Percentiles rank a stretch among this genome's conserved stretches.
These are phyloP conservation scores for Eurois occulta DNA, from an alignment of 2,888 invertebrate genomes.

Conservation along the genomic window DNA sequence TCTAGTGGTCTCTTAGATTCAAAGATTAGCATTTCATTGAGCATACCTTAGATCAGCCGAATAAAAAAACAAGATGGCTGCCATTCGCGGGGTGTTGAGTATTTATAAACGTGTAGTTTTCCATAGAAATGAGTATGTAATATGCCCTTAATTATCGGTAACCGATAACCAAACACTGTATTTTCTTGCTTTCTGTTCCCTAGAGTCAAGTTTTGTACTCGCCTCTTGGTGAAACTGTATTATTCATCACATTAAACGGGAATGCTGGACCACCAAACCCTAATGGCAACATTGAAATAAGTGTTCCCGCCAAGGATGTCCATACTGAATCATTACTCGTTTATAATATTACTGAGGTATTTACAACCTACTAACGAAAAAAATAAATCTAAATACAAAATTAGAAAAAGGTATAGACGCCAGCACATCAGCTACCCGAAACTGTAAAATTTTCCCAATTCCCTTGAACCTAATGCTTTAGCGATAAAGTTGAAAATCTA, in stretches of 20 bases:
- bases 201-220: constrained; percentile 84
- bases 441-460: too few relatives aligned
- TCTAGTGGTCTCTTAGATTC: too few relatives aligned
- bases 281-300: constrained; percentile 78
- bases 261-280: constrained; percentile 79
- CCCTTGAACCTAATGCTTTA: too few relatives aligned
- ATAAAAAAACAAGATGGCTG: too few relatives aligned
- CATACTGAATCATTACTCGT: constrained; percentile 80
- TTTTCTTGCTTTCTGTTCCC: constrained; percentile 5
- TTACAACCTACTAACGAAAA: background rate
- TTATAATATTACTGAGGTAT: constrained; percentile 86
- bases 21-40: too few relatives aligned
- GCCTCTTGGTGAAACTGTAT: constrained; percentile 84
- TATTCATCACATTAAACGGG: constrained; percentile 80
- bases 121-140: background rate
- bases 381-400: background rate
- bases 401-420: background rate
- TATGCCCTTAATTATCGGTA: background rate
- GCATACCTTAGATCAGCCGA: too few relatives aligned
- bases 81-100: too few relatives aligned
- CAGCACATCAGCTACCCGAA: too few relatives aligned
- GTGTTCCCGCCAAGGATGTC: constrained; percentile 79
- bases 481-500: too few relatives aligned
- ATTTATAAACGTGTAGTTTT: too few relatives aligned
- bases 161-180: background rate